Evolutionary conservation across 2,113 vertebrate genomes (phyloP).

Genomic region (Alethe castanea): DNA sequence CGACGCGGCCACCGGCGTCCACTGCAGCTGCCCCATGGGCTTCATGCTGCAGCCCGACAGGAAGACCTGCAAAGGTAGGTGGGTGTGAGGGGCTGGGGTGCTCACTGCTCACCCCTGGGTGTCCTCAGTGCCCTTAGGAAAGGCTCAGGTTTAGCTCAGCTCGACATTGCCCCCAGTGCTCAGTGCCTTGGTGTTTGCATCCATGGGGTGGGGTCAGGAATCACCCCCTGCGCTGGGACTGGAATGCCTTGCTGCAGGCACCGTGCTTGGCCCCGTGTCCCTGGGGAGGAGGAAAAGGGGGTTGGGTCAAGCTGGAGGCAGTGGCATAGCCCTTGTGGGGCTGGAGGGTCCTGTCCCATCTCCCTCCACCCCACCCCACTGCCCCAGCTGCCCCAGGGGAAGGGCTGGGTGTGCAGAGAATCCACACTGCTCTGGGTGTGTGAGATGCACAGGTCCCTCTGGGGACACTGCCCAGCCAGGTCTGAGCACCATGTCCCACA

Average conservation of each 20-base stretch:
- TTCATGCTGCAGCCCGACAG: constrained; percentile 95
- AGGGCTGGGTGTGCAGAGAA: background rate
- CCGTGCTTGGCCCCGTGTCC: fast-evolving
- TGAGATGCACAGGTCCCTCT: background rate
- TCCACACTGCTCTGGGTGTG: background rate
- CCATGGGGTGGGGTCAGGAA: background rate
- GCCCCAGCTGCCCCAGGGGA: background rate
- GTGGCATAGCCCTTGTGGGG: too few relatives aligned
- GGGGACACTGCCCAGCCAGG: background rate
- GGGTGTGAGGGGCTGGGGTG: background rate
- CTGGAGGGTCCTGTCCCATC: background rate
- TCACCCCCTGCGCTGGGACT: fast-evolving
- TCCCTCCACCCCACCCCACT: background rate
- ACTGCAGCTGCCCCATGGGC: constrained; percentile 97
- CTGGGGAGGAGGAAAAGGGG: background rate
- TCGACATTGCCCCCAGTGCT: fast-evolving
- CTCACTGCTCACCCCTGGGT: background rate
- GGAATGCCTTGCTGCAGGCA: background rate
- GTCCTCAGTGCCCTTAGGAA: background rate
- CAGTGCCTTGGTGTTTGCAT: background rate
- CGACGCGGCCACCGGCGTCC: constrained; percentile 89
- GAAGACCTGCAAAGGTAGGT: constrained; percentile 95
- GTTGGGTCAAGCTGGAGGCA: background rate
- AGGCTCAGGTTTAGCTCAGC: background rate
- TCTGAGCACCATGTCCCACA: fast-evolving